Evolutionary conservation across 1,140 invertebrate genomes (phyloP).

Genomic region (Zaprionus inermis): DNA sequence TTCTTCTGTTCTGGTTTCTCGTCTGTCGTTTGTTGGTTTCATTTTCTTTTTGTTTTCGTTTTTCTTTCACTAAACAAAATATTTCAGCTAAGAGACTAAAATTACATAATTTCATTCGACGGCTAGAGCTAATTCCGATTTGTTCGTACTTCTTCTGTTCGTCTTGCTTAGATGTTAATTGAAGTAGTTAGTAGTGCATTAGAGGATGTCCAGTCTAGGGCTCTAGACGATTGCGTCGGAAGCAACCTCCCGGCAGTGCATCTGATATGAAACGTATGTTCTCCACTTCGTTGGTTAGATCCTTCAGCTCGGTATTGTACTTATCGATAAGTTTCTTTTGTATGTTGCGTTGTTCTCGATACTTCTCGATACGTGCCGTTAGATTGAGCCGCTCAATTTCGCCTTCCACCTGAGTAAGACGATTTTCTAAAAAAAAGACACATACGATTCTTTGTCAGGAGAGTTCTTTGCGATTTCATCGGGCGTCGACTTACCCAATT

Average conservation of each 20-base stretch:
- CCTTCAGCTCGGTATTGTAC: conserved; percentile 91
- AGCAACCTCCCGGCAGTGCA: conserved; percentile 93
- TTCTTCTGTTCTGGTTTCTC: conserved; percentile 44
- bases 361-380: conserved; percentile 89
- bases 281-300: conserved; percentile 91
- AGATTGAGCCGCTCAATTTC: conserved; percentile 90
- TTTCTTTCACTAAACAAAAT: conserved; percentile 66
- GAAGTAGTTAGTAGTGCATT: conserved; percentile 74
- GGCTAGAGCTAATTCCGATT: conserved; percentile 69
- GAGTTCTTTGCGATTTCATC: not conserved
- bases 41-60: not conserved
- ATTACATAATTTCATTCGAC: conserved; percentile 80
- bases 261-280: conserved; percentile 94
- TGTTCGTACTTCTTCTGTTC: conserved; percentile 57
- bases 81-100: conserved; percentile 78
- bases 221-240: conserved; percentile 88
- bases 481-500: conserved; percentile 84
- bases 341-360: conserved; percentile 89
- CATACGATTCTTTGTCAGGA: not conserved
- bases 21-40: conserved; percentile 41
- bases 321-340: conserved; percentile 92
- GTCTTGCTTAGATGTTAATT: conserved; percentile 70
- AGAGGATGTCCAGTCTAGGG: conserved; percentile 74
- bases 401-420: conserved; percentile 89
- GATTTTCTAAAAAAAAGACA: conserved; percentile 86